These are phyloP conservation scores for Limonius californicus DNA, from an alignment of 1,140 invertebrate species.

Conservation along the genomic window DNA sequence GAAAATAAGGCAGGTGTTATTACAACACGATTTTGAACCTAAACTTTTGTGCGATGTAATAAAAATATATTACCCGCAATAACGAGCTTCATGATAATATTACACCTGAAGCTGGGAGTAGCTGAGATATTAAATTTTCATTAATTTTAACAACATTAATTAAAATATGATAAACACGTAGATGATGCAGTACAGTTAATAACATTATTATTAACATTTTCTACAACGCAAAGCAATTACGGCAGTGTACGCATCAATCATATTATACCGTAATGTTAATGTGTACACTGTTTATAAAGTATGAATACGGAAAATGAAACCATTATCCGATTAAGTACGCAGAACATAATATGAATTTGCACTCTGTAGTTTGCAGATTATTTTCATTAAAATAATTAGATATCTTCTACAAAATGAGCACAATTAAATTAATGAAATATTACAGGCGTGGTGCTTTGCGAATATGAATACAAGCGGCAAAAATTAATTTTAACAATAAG, in stretches of 20 bases:
- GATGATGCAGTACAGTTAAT: not conserved
- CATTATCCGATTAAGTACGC: not conserved
- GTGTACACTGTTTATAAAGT: not conserved
- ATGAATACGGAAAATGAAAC: not conserved
- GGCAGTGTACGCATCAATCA: not conserved
- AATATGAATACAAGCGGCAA: no score
- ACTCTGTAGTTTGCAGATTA: not conserved
- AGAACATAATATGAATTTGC: not conserved
- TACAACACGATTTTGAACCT: not conserved
- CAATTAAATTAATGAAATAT: not conserved
- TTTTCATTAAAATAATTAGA: not conserved
- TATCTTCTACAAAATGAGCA: not conserved
- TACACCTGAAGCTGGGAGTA: not conserved
- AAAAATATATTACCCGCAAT: slow-evolving; percentile 1
- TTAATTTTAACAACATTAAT: not conserved
- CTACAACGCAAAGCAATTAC: not conserved
- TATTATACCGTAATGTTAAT: not conserved
- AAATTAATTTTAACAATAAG: no score
- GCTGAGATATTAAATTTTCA: not conserved
- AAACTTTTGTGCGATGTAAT: not conserved
- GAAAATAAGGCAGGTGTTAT: not conserved
- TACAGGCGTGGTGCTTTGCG: no score
- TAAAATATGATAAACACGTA: slow-evolving; percentile 1
- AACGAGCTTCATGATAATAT: not conserved
- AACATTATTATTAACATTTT: not conserved